Evolutionary conservation across 2,888 invertebrate species (phyloP).

Genomic region (Eupithecia inturbata): DNA sequence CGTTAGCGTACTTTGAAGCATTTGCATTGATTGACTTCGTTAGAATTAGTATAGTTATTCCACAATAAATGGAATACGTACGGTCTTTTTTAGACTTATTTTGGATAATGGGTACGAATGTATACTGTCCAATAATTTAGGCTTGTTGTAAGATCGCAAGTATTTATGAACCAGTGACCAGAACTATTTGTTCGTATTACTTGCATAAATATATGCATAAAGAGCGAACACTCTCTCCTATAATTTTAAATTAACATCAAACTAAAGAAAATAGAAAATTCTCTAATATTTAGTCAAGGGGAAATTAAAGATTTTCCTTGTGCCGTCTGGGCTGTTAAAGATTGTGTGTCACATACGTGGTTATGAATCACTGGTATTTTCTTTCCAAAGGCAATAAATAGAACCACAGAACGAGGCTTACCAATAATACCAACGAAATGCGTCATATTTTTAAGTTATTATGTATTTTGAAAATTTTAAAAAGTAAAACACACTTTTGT

Average conservation of each 20-base stretch:
- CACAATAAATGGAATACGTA: not conserved
- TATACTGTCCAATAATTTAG: not conserved
- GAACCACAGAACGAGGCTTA: not conserved
- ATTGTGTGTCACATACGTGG: not conserved
- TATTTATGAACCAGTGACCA: not conserved
- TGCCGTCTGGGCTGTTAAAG: not conserved
- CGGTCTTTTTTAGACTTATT: not conserved
- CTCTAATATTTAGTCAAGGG: not conserved
- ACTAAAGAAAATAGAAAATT: not conserved
- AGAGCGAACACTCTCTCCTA: not conserved
- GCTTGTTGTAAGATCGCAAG: not conserved
- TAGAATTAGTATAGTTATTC: not conserved
- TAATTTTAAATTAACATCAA: not conserved
- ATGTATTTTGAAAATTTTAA: not conserved
- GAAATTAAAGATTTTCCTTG: not conserved
- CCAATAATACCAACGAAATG: not conserved
- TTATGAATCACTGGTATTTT: not conserved
- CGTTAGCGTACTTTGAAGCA: slow-evolving; percentile 8
- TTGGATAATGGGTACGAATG: not conserved
- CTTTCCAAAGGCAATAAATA: not conserved
- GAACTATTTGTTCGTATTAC: not conserved
- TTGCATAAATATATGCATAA: not conserved
- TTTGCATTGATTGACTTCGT: slow-evolving; percentile 19
- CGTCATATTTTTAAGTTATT: not conserved
- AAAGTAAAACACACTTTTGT: not conserved